Conservation (phyloP, 2,888 invertebrate genomes). For the Tiliacea aurago region DNA sequence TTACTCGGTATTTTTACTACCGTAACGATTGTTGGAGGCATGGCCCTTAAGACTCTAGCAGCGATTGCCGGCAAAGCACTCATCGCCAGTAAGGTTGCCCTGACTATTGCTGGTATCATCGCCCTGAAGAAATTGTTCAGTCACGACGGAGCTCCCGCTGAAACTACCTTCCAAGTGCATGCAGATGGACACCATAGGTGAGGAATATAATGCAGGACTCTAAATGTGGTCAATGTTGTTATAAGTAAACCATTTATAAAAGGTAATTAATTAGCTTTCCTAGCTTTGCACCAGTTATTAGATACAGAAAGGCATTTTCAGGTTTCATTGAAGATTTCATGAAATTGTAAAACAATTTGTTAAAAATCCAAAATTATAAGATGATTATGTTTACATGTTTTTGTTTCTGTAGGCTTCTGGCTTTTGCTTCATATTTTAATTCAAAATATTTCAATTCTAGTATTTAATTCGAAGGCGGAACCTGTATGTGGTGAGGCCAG, state of each 20-base stretch:
- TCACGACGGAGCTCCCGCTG: slow-evolving; percentile 91
- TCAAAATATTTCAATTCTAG: slow-evolving; percentile 86
- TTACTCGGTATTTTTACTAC: slow-evolving; percentile 92
- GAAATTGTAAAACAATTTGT: background rate
- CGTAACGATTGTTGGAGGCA: slow-evolving; percentile 92
- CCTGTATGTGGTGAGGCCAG: slow-evolving; percentile 91
- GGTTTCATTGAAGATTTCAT: background rate
- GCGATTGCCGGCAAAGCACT: slow-evolving; percentile 93
- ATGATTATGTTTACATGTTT: background rate
- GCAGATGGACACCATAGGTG: slow-evolving; percentile 92
- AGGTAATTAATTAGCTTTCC: slow-evolving; percentile 12
- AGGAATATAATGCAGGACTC: slow-evolving; percentile 41
- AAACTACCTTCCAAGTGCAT: slow-evolving; percentile 93
- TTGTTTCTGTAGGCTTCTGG: slow-evolving; percentile 15
- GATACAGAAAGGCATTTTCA: background rate
- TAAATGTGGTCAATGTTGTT: background rate
- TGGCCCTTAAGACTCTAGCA: slow-evolving; percentile 93
- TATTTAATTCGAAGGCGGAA: slow-evolving; percentile 91
- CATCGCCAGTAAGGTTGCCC: slow-evolving; percentile 93
- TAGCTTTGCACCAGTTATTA: slow-evolving; percentile 21
- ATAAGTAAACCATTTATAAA: background rate
- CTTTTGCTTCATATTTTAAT: slow-evolving; percentile 50
- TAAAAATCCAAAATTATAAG: background rate
- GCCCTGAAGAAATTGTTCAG: slow-evolving; percentile 94
- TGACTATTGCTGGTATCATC: slow-evolving; percentile 93